Base-by-base conservation (phyloP, 2,113 vertebrate species). In the Eretmodus cyanostictus region DNA sequence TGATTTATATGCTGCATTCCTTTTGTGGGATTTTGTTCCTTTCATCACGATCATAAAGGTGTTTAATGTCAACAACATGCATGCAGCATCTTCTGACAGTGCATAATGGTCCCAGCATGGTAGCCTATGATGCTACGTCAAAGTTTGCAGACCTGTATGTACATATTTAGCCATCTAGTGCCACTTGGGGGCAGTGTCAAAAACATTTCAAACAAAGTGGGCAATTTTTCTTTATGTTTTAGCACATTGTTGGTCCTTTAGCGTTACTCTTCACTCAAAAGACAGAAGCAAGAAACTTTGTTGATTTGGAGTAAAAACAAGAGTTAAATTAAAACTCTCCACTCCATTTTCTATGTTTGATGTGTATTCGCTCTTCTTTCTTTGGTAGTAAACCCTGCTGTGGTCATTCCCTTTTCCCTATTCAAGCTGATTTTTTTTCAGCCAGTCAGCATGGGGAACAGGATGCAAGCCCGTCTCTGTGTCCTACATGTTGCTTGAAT, bases 1-100 rank as follows among this genome's bases (percentile, higher is more conserved):
- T 91, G 84, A 92, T 92, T 91, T 94, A 93, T 91, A 63, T 57
- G 36, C 45, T 80, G 24, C 54, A 53, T 80, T 79, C 76, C 63
- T 84, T 85, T 78, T 91, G 79, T 80, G 61, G 36, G 78, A 54
- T 87, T 92, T 91, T 89, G 81, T 88, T 87, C 66, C 82, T 55
- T 89, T 89, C 84, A 90, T 89, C 80, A 36, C 12, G 3, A 47
- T 83, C 83, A 59, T 73, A 78, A 91, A 94, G 38, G 49, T 73
- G 51, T 81, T 89, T 87, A 91, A 90, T 92, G 85, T 91, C 80
- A 86, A 84, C 40, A 55, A 54, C 57, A 53, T 83, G 82, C 80
- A 55, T 79, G 80, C 38, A 42, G 87, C 61, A 82, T 80, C 38
- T 86, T 84, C 81, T 86, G 89, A 83, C 82, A 34, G 40, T 47